phyloP scores from a whole-genome alignment of 2,888 invertebrate genomes.

The Erebia aethiops region DNA sequence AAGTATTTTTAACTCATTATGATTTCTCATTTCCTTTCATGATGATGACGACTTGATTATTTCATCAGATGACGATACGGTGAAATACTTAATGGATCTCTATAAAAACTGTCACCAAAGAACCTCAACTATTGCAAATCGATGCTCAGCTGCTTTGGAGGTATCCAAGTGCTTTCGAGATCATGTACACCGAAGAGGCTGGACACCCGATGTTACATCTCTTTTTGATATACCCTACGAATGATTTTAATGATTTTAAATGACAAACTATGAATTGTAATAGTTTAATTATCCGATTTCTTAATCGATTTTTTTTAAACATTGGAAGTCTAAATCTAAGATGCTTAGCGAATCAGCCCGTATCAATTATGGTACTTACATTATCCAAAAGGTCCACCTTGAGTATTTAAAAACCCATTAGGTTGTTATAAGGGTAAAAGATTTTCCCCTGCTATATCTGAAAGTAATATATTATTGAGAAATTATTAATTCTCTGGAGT shows the following conservation, averaged over 20 bases:
- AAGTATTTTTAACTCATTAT: background rate
- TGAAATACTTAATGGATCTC: constrained; percentile 37
- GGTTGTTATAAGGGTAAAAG: too few species aligned
- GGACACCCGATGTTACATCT: constrained; percentile 37
- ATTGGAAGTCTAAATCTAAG: too few species aligned
- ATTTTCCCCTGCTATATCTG: too few species aligned
- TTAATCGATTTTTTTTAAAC: too few species aligned
- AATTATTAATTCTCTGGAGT: too few species aligned
- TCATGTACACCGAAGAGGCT: constrained; percentile 35
- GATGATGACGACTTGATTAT: background rate
- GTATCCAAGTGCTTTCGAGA: constrained; percentile 1
- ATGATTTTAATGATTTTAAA: too few species aligned
- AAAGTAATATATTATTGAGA: too few species aligned
- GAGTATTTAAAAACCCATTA: background rate
- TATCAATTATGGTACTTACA: background rate
- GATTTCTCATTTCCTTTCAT: background rate
- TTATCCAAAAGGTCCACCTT: background rate
- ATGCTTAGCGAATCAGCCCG: background rate
- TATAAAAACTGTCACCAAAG: constrained; percentile 24
- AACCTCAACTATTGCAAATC: constrained; percentile 14
- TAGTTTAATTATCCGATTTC: too few species aligned
- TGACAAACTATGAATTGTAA: too few species aligned
- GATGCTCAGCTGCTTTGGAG: constrained; percentile 41
- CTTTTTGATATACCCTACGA: background rate
- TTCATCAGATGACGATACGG: constrained; percentile 48